Evolutionary conservation across 2,113 vertebrate species (phyloP).

Genomic region (Chaetura pelagica): DNA sequence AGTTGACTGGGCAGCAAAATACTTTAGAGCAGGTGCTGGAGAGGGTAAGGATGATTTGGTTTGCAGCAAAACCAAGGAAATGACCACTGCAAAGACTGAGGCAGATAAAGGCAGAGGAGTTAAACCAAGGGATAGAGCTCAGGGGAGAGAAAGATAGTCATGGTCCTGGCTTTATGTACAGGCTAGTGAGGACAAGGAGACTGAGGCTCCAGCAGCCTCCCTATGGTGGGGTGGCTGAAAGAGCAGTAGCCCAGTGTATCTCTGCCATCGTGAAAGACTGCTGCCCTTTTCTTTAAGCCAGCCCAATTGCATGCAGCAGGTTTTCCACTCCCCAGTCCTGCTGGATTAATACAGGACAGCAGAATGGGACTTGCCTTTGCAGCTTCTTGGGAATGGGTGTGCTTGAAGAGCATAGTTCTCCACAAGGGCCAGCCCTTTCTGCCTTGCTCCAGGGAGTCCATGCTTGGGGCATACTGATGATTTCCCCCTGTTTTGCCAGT

Average conservation of each 20-base stretch:
- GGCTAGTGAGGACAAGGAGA: not conserved
- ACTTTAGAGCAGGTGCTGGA: not conserved
- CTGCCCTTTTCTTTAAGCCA: not conserved
- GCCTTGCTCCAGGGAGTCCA: not conserved
- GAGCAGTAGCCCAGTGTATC: not conserved
- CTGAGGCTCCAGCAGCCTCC: not conserved
- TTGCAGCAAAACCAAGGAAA: not conserved
- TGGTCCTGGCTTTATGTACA: not conserved
- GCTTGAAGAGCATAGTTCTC: not conserved
- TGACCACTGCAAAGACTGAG: not conserved
- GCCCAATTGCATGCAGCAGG: not conserved
- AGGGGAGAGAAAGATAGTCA: not conserved
- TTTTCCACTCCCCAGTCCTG: not conserved
- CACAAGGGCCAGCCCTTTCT: not conserved
- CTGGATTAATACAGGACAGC: not conserved
- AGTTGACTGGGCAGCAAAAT: conserved; percentile 21
- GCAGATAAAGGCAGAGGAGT: not conserved
- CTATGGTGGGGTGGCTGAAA: not conserved
- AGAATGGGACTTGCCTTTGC: not conserved
- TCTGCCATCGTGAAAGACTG: not conserved
- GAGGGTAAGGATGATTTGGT: not conserved
- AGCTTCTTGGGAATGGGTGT: not conserved
- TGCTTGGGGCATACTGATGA: not conserved
- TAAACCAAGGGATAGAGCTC: not conserved
- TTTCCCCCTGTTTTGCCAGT: not conserved